phyloP scores from a whole-genome alignment of 1,140 invertebrate species.

The Dryas iulia region DNA sequence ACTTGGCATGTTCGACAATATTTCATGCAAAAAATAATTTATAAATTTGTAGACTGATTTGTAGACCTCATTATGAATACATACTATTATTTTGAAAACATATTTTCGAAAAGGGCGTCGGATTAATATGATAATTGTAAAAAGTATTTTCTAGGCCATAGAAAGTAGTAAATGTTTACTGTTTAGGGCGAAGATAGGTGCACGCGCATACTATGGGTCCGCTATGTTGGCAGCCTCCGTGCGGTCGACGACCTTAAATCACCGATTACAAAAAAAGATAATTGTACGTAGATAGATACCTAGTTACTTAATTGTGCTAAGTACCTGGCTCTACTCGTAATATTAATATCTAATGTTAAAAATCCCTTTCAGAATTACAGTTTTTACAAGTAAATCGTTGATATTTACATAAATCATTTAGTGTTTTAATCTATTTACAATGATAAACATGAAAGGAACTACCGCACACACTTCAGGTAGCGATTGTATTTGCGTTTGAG shows the following conservation, averaged over 20 bases:
- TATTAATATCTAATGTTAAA: background rate
- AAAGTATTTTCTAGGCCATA: conserved; percentile 35
- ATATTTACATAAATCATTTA: no score
- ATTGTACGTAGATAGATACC: conserved; percentile 48
- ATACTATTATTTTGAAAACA: no score
- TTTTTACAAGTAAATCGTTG: background rate
- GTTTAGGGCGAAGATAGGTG: conserved; percentile 45
- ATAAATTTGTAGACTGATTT: background rate
- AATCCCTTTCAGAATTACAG: background rate
- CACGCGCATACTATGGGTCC: conserved; percentile 52
- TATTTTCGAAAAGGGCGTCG: background rate
- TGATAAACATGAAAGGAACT: conserved; percentile 18
- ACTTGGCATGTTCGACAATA: background rate
- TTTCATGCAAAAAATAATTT: background rate
- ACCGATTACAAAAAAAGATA: conserved; percentile 70
- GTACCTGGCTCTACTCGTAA: background rate
- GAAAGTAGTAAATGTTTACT: conserved; percentile 46
- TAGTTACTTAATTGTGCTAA: conserved; percentile 30
- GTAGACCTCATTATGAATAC: no score
- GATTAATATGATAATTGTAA: background rate
- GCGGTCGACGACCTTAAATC: conserved; percentile 63
- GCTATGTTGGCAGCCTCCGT: conserved; percentile 65
- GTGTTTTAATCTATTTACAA: background rate
- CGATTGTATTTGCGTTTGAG: conserved; percentile 44
- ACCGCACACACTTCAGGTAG: conserved; percentile 46